Evolutionary conservation across 1,140 invertebrate species (phyloP).

Genomic region (Cotesia chilonis): DNA sequence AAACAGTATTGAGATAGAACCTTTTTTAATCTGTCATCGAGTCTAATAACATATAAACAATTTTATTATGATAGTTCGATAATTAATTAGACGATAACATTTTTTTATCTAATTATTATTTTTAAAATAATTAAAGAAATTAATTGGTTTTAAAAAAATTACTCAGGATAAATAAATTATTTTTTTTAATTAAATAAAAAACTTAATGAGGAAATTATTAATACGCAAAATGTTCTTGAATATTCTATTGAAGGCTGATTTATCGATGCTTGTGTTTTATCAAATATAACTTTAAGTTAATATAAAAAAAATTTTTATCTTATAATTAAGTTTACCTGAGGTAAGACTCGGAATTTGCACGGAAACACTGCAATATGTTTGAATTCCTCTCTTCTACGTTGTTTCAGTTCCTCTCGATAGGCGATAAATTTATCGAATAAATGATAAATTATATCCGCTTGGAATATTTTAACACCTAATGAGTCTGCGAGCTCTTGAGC

Average conservation of each 20-base stretch:
- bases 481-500: conserved; percentile 97
- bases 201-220: no score
- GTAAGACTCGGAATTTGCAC: conserved; percentile 88
- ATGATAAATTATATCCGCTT: conserved; percentile 99
- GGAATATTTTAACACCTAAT: conserved; percentile 95
- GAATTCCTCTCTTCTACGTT: conserved; percentile 92
- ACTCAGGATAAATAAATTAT: no score
- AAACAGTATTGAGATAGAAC: neutral
- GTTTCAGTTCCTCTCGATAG: conserved; percentile 93
- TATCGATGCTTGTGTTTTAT: no score
- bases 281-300: neutral
- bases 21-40: neutral
- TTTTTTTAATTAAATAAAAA: no score
- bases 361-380: conserved; percentile 98
- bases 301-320: conserved; percentile 8
- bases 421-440: conserved; percentile 97
- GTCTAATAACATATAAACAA: neutral
- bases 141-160: no score
- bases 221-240: no score
- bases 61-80: neutral
- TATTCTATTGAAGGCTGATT: no score
- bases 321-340: conserved; percentile 71
- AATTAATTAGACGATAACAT: neutral
- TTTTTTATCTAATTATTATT: no score
- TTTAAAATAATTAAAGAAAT: no score